Evolutionary conservation across 2,888 invertebrate species (phyloP).

Genomic region (Aleiodes leptofemur): DNA sequence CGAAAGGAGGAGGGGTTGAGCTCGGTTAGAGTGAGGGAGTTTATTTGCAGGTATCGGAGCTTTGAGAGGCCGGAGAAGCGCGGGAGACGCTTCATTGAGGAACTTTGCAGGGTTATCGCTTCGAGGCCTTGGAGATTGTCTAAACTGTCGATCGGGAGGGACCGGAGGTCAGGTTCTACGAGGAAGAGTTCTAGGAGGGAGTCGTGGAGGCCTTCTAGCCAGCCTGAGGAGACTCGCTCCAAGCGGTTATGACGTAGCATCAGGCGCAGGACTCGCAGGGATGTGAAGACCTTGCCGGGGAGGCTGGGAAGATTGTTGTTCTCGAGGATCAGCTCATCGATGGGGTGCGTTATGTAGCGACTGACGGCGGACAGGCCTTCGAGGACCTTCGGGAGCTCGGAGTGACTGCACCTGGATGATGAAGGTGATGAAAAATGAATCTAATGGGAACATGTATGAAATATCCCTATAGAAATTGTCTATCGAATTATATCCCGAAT

Average conservation of each 20-base stretch:
- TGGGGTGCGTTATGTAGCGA: slow-evolving; percentile 81
- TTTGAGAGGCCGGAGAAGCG: slow-evolving; percentile 83
- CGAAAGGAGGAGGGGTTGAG: slow-evolving; percentile 83
- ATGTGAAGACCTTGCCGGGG: slow-evolving; percentile 88
- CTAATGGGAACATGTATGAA: no score
- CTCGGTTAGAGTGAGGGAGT: slow-evolving; percentile 82
- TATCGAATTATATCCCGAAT: no score
- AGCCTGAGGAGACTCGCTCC: slow-evolving; percentile 87
- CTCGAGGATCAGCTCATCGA: slow-evolving; percentile 91
- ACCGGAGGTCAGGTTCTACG: slow-evolving; percentile 88
- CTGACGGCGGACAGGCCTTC: slow-evolving; percentile 85
- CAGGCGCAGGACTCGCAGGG: slow-evolving; percentile 84
- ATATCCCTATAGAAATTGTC: no score
- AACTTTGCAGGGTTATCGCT: slow-evolving; percentile 89
- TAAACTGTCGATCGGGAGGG: slow-evolving; percentile 87
- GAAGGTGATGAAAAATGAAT: no score
- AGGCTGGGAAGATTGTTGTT: slow-evolving; percentile 90
- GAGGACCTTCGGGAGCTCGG: slow-evolving; percentile 86
- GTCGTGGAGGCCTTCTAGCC: slow-evolving; percentile 87
- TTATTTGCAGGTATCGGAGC: slow-evolving; percentile 84
- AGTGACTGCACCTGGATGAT: slow-evolving; percentile 87
- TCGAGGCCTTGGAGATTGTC: slow-evolving; percentile 85
- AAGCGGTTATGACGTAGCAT: slow-evolving; percentile 91
- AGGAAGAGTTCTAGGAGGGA: slow-evolving; percentile 88
- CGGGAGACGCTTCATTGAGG: slow-evolving; percentile 85